Evolutionary conservation across 1,140 invertebrate species (phyloP).

Genomic region (Penaeus indicus): DNA sequence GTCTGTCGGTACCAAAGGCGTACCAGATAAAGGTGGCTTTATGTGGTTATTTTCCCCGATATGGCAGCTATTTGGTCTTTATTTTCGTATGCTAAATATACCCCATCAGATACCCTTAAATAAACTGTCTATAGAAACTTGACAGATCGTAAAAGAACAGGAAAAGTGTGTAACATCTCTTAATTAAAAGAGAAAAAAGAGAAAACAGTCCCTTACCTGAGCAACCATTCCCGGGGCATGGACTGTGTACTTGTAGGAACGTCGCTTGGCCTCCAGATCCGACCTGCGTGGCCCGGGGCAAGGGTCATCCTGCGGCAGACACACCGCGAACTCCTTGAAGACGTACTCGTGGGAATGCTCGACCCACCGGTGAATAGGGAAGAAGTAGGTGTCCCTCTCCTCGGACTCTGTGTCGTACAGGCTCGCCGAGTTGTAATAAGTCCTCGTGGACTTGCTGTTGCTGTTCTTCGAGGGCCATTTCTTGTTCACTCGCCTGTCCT

Average conservation of each 20-base stretch:
- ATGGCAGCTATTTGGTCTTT: too few relatives aligned
- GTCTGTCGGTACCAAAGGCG: too few relatives aligned
- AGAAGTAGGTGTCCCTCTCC: slow-evolving; percentile 70
- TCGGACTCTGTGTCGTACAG: slow-evolving; percentile 71
- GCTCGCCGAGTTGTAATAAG: slow-evolving; percentile 68
- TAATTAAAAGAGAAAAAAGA: too few relatives aligned
- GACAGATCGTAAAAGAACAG: too few relatives aligned
- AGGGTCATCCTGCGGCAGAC: slow-evolving; percentile 71
- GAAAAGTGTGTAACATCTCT: too few relatives aligned
- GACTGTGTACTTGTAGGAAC: slow-evolving; percentile 69
- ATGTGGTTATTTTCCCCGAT: too few relatives aligned
- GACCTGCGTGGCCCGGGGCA: slow-evolving; percentile 69
- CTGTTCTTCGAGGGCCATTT: slow-evolving; percentile 71
- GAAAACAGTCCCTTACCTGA: slow-evolving; percentile 20
- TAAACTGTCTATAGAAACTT: too few relatives aligned
- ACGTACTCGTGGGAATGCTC: slow-evolving; percentile 70
- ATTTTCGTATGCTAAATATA: too few relatives aligned
- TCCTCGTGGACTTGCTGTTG: slow-evolving; percentile 70
- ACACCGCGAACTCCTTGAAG: slow-evolving; percentile 71
- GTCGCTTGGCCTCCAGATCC: slow-evolving; percentile 70
- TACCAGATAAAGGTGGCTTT: too few relatives aligned
- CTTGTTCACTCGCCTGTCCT: slow-evolving; percentile 51
- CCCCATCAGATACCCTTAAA: too few relatives aligned
- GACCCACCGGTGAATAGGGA: slow-evolving; percentile 69
- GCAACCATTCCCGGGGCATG: slow-evolving; percentile 44